These are phyloP conservation scores for Acromyrmex heyeri DNA, from an alignment of 1,140 invertebrate genomes.

Conservation along the genomic window DNA sequence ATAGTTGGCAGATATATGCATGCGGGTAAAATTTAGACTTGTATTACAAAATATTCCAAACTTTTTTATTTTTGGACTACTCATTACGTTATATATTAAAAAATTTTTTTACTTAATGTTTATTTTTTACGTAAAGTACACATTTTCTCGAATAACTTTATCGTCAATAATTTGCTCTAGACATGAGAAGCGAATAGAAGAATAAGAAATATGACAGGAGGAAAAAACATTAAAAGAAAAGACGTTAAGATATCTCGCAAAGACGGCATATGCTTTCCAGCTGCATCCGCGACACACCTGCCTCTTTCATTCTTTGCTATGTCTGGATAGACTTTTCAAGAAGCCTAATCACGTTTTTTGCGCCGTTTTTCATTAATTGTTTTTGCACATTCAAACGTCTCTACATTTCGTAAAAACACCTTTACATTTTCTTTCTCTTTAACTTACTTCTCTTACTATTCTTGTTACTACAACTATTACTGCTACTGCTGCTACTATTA, in stretches of 20 bases:
- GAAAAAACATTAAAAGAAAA: conserved; percentile 28
- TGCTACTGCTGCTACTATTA: too few relatives aligned
- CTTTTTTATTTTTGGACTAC: background rate
- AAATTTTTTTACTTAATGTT: too few relatives aligned
- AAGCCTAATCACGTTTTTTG: conserved; percentile 71
- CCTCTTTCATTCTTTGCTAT: conserved; percentile 73
- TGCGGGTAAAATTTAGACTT: background rate
- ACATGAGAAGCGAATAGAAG: conserved; percentile 21
- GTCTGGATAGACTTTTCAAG: conserved; percentile 72
- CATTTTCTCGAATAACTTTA: background rate
- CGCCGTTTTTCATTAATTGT: conserved; percentile 70
- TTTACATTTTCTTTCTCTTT: conserved; percentile 7
- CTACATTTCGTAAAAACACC: background rate
- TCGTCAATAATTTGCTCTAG: background rate
- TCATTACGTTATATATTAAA: background rate
- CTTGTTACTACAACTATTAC: too few relatives aligned
- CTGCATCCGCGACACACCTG: conserved; percentile 79
- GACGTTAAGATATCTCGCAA: conserved; percentile 66
- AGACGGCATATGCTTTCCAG: conserved; percentile 72
- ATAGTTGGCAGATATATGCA: background rate
- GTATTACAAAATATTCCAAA: background rate
- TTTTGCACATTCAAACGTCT: conserved; percentile 73
- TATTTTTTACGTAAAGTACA: background rate
- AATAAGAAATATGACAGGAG: conserved; percentile 24
- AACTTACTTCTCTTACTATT: background rate